These are phyloP conservation scores for Escarpia spicata DNA, from an alignment of 2,888 invertebrate genomes.

Conservation along the genomic window DNA sequence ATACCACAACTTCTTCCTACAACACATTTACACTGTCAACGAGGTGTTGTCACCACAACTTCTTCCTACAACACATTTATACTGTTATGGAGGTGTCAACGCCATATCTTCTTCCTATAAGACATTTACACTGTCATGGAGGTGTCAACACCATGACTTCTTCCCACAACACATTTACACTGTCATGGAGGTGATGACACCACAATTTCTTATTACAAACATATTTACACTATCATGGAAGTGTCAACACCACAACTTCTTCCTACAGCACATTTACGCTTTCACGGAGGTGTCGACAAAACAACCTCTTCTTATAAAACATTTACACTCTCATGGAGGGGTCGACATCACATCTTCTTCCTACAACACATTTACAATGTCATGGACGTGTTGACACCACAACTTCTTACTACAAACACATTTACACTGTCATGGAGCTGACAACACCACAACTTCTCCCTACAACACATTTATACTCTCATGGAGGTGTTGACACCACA, in stretches of 20 bases:
- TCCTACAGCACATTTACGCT: not conserved
- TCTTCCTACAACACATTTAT: constrained; percentile 47
- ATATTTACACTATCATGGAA: not conserved
- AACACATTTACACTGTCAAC: not conserved
- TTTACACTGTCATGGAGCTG: not conserved
- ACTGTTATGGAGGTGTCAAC: not conserved
- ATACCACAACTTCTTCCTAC: not conserved
- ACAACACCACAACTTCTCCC: constrained; percentile 35
- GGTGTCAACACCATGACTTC: constrained; percentile 21
- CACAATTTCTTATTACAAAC: constrained; percentile 62
- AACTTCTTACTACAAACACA: constrained; percentile 51
- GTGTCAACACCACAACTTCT: not conserved
- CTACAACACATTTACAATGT: not conserved
- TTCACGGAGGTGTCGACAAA: constrained; percentile 61
- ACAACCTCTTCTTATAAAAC: constrained; percentile 57
- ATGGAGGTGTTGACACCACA: too few relatives aligned
- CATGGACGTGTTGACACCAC: constrained; percentile 64
- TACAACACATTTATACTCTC: too few relatives aligned
- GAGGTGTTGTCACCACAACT: constrained; percentile 64
- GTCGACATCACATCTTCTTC: not conserved
- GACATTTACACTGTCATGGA: constrained; percentile 60
- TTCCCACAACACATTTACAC: constrained; percentile 57
- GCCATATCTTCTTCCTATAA: too few relatives aligned
- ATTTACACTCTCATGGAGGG: not conserved
- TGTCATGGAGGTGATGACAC: constrained; percentile 67